Base-by-base conservation (phyloP, 2,113 vertebrate genomes). In the Kryptolebias marmoratus region DNA sequence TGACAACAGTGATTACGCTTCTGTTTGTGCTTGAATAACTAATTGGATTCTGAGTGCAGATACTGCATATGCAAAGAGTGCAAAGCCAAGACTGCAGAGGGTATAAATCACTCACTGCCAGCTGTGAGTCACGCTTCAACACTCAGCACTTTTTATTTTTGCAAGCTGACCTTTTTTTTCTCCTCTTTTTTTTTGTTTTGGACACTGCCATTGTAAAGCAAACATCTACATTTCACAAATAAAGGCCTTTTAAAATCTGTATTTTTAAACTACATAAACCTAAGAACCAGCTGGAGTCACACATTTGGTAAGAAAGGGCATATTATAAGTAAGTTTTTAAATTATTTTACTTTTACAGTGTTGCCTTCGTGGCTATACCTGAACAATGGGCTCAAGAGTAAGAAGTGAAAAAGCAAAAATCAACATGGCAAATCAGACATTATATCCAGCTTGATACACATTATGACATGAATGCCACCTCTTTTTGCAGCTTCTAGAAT, bases 91-190 rank as follows among this genome's bases (percentile, higher is more conserved):
- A 76, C 65, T 77, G 73, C 59, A 78, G 57, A 71, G n/a, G 27
- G 22, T 52, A 77, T 66, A 47, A 62, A 73, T 83, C 60, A 67
- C 42, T 84, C 68, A 77, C 31, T 77, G 64, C 55, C 47, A 68
- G 61, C 53, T 62, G 39, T 54, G 54, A 75, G 59, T 64, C 61
- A 64, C 5, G 13, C 56, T 55, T 63, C 8, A 62, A 54, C 14
- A 63, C 61, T 66, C 44, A 69, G 57, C 75, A 74, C 59, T 79
- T 77, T 77, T 56, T 30, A 53, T 45, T 62, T 22, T 68, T 44
- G 66, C 48, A 60, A 47, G 71, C 53, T 74, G 55, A 80, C 59
- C 59, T 64, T 74, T 74, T 42, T 62, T 42, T 36, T 10, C 39
- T 9, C 22, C 22, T 22, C 22, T 22, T 22, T 22, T 22, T 42